Percentiles rank a stretch among this genome's conserved stretches.
These are phyloP conservation scores for Phrynocephalus guinanensis DNA, from an alignment of 2,797 vertebrate species.

Conservation along the genomic window DNA sequence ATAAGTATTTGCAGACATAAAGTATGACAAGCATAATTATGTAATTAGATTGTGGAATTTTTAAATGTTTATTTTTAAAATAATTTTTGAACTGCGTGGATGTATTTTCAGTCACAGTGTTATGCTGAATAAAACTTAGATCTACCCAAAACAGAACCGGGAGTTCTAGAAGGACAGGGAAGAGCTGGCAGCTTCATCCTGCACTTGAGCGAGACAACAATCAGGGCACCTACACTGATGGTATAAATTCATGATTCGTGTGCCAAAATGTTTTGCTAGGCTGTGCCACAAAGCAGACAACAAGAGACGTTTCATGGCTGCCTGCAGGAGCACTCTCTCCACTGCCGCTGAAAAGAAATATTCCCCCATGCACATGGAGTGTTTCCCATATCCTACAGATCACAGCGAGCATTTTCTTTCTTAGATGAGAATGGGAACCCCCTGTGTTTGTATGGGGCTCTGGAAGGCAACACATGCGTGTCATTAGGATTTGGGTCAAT, in stretches of 20 bases:
- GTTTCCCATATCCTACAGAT: constrained; percentile 24
- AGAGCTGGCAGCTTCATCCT: not conserved
- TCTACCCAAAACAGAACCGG: constrained; percentile 5
- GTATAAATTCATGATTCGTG: constrained; percentile 12
- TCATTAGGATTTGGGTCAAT: constrained; percentile 32
- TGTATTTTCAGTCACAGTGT: not conserved
- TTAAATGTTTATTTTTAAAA: not conserved
- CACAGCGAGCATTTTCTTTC: constrained; percentile 11
- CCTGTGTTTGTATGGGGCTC: not conserved
- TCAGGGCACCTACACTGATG: not conserved
- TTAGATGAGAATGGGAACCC: constrained; percentile 1
- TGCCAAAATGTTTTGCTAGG: not conserved
- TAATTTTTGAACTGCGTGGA: not conserved
- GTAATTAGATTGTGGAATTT: not conserved
- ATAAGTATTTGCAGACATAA: not conserved
- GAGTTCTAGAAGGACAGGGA: constrained; percentile 23
- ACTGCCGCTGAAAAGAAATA: constrained; percentile 6
- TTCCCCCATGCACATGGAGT: constrained; percentile 12
- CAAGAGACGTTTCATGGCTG: not conserved
- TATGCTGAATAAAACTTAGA: constrained; percentile 33
- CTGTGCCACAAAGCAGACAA: not conserved
- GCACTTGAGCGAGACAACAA: not conserved
- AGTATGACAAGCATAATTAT: not conserved
- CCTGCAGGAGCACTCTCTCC: not conserved
- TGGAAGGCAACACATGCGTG: not conserved